Evolutionary conservation across 2,113 vertebrate species (phyloP).

Genomic region (Athene noctua): DNA sequence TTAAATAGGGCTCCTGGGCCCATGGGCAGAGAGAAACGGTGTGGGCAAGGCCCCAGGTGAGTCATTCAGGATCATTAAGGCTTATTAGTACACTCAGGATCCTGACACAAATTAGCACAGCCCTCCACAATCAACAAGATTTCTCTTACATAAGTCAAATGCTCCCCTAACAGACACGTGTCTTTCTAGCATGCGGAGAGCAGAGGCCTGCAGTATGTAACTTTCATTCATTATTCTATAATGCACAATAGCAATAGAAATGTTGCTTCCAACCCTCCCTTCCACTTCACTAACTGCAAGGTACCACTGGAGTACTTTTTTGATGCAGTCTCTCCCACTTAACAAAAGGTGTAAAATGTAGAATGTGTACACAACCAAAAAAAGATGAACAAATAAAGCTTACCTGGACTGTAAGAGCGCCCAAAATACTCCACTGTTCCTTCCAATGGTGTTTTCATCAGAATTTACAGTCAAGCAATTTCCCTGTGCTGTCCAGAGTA

Average conservation of each 20-base stretch:
- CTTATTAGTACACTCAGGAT: background rate
- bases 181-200: background rate
- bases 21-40: background rate
- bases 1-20: background rate
- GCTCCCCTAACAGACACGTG: background rate
- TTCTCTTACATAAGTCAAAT: background rate
- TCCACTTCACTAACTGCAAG: background rate
- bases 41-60: background rate
- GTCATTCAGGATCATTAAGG: background rate
- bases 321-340: background rate
- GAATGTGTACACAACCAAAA: background rate
- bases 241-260: background rate
- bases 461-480: conserved; percentile 94
- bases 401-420: conserved; percentile 94
- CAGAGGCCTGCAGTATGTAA: background rate
- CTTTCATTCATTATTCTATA: background rate
- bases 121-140: background rate
- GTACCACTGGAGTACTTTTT: background rate
- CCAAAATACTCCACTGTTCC: conserved; percentile 98
- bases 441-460: conserved; percentile 87
- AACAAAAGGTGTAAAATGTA: background rate
- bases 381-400: background rate
- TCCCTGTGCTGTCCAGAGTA: conserved; percentile 98
- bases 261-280: background rate
- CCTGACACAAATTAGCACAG: background rate